Percentiles rank a stretch among this genome's conserved stretches.
phyloP scores from a whole-genome alignment of 2,888 invertebrate genomes.

The Pristionchus mayeri region DNA sequence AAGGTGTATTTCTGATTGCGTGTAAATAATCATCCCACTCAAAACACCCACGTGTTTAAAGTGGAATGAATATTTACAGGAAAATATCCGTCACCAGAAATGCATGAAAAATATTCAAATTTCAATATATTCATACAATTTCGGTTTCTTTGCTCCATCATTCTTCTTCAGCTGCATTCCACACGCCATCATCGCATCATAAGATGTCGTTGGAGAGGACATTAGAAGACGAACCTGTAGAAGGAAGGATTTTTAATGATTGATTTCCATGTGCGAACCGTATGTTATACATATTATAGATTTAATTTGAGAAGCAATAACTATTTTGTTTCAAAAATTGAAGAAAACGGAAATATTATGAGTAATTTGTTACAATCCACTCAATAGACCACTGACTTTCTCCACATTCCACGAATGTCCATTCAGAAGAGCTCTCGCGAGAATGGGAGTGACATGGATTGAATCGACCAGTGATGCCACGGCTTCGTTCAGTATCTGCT shows the following conservation, averaged over 20 bases:
- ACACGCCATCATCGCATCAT: conserved; percentile 46
- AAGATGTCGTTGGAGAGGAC: conserved; percentile 25
- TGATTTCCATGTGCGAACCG: no score
- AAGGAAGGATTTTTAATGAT: neutral
- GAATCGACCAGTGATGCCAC: conserved; percentile 53
- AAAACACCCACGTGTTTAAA: no score
- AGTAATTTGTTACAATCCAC: neutral
- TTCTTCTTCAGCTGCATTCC: conserved; percentile 47
- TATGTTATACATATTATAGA: neutral
- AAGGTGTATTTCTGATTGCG: no score
- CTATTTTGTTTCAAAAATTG: neutral
- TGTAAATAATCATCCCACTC: no score
- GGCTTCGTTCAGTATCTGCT: conserved; percentile 59
- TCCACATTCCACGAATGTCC: conserved; percentile 91
- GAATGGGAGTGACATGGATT: conserved; percentile 56
- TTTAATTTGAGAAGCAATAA: neutral
- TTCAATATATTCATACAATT: neutral
- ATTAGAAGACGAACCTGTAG: conserved; percentile 22
- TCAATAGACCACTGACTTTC: conserved; percentile 80
- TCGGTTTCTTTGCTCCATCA: conserved; percentile 12
- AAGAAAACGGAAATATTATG: no score
- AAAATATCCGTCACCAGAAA: no score
- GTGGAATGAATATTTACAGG: no score
- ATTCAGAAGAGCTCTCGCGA: conserved; percentile 83
- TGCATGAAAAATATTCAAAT: neutral